Percentiles rank a stretch among this genome's conserved stretches.
These are phyloP conservation scores for Pectinophora gossypiella DNA, from an alignment of 1,140 invertebrate species.

Conservation along the genomic window DNA sequence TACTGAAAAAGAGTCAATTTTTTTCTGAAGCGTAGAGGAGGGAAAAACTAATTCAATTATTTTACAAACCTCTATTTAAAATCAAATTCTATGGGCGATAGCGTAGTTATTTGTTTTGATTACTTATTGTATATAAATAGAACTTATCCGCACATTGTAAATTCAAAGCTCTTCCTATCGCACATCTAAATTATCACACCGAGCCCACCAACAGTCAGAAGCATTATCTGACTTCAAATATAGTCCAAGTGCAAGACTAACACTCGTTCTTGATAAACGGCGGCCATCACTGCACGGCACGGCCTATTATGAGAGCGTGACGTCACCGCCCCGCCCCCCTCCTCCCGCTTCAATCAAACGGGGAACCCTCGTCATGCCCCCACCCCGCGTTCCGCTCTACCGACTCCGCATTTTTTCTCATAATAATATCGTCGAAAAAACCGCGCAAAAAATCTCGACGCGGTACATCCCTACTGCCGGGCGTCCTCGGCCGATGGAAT, in stretches of 20 bases:
- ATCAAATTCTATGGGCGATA: too few species aligned
- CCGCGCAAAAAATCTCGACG: constrained; percentile 71
- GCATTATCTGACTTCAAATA: constrained; percentile 18
- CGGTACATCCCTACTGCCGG: constrained; percentile 55
- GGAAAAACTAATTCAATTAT: too few species aligned
- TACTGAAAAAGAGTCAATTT: too few species aligned
- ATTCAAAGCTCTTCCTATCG: too few species aligned
- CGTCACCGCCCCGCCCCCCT: constrained; percentile 69
- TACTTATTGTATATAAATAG: too few species aligned
- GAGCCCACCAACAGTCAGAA: not conserved
- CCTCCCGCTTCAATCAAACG: constrained; percentile 70
- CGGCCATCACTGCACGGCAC: constrained; percentile 70
- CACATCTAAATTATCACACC: too few species aligned
- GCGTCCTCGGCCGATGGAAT: constrained; percentile 36
- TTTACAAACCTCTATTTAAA: too few species aligned
- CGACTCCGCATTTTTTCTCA: constrained; percentile 73
- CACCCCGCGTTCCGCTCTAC: constrained; percentile 68
- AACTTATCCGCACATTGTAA: too few species aligned
- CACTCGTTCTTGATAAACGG: constrained; percentile 65
- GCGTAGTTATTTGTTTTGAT: too few species aligned
- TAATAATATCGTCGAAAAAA: constrained; percentile 75
- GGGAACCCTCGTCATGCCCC: constrained; percentile 71
- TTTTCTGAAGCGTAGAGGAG: too few species aligned
- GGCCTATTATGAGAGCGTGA: constrained; percentile 73
- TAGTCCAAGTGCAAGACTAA: constrained; percentile 54